These are phyloP conservation scores for Psylliodes chrysocephalus DNA, from an alignment of 2,888 invertebrate genomes.

Conservation along the genomic window DNA sequence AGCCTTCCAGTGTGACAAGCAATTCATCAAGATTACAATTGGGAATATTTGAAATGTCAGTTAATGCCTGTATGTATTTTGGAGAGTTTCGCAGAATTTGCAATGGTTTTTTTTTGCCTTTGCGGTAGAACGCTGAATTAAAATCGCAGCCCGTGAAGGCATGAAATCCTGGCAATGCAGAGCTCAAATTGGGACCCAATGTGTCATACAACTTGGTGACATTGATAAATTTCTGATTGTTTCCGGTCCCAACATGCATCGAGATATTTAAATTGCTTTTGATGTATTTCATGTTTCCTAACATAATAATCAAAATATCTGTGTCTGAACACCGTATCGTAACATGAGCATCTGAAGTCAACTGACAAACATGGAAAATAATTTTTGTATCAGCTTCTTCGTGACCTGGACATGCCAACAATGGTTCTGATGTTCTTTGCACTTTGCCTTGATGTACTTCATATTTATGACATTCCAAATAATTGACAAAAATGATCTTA, in stretches of 20 bases:
- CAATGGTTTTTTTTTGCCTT: constrained; percentile 1
- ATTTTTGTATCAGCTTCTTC: constrained; percentile 41
- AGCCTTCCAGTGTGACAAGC: neutral
- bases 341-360: constrained; percentile 42
- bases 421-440: constrained; percentile 3
- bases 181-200: constrained; percentile 16
- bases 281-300: constrained; percentile 42
- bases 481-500: constrained; percentile 24
- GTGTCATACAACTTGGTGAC: constrained; percentile 3
- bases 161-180: constrained; percentile 33
- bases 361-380: constrained; percentile 40
- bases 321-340: constrained; percentile 44
- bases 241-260: constrained; percentile 43
- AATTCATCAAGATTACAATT: neutral
- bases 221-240: too few species aligned
- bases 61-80: neutral
- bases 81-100: neutral
- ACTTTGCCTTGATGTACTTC: neutral
- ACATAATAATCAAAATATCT: constrained; percentile 45
- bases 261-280: too few species aligned
- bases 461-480: constrained; percentile 36
- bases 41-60: neutral
- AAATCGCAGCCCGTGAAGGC: too few species aligned
- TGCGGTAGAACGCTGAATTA: constrained; percentile 7
- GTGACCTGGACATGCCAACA: constrained; percentile 17